These are phyloP conservation scores for Rhyacophila brunnea DNA, from an alignment of 1,140 invertebrate species.

Conservation along the genomic window DNA sequence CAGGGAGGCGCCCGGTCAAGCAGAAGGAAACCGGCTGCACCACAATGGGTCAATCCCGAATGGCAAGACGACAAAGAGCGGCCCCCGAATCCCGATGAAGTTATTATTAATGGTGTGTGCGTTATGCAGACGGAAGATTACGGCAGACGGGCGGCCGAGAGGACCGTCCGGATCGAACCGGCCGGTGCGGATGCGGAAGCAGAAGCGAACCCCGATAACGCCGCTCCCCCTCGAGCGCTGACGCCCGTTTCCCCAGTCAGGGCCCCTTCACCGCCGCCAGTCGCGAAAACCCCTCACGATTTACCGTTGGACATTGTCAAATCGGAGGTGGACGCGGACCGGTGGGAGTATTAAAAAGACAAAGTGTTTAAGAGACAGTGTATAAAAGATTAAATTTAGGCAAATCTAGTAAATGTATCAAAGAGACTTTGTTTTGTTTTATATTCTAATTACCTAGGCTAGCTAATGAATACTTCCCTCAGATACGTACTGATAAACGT, in stretches of 20 bases:
- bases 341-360: slow-evolving; percentile 49
- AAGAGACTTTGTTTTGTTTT: slow-evolving; percentile 35
- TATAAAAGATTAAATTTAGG: slow-evolving; percentile 26
- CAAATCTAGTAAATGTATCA: slow-evolving; percentile 37
- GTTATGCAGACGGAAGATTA: slow-evolving; percentile 82
- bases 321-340: slow-evolving; percentile 48
- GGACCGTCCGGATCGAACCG: slow-evolving; percentile 71
- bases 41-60: slow-evolving; percentile 95
- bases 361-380: slow-evolving; percentile 8
- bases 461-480: slow-evolving; percentile 34
- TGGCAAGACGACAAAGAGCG: slow-evolving; percentile 72
- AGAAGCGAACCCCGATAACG: slow-evolving; percentile 57
- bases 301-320: slow-evolving; percentile 43
- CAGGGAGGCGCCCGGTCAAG: slow-evolving; percentile 59
- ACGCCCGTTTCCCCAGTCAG: slow-evolving; percentile 34
- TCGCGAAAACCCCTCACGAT: slow-evolving; percentile 41
- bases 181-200: slow-evolving; percentile 60
- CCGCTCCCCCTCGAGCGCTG: slow-evolving; percentile 45
- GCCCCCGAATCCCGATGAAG: slow-evolving; percentile 64
- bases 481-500: slow-evolving; percentile 37
- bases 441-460: slow-evolving; percentile 31
- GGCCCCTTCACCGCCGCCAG: slow-evolving; percentile 33
- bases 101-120: slow-evolving; percentile 89
- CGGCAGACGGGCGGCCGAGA: slow-evolving; percentile 61
- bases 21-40: slow-evolving; percentile 88